phyloP scores from a whole-genome alignment of 2,888 invertebrate species.

The Andricus quercusramuli region DNA sequence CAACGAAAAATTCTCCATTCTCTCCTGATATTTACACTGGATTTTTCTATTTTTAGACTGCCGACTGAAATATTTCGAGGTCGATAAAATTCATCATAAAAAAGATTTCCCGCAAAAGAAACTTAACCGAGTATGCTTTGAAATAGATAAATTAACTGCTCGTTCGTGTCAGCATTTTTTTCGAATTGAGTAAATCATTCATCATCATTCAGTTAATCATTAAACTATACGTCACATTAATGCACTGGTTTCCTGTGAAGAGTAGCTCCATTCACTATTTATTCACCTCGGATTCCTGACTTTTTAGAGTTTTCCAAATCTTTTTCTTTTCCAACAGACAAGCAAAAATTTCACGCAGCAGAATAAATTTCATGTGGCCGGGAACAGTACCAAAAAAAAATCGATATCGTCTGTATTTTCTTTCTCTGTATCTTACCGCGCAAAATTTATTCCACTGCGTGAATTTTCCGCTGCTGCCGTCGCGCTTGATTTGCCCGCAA shows the following conservation, averaged over 20 bases:
- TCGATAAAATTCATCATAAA: not conserved
- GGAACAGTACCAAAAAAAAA: conserved; percentile 21
- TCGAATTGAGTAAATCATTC: not conserved
- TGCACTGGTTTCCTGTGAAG: not conserved
- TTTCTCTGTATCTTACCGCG: not conserved
- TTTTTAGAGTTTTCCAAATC: not conserved
- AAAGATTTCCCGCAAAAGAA: not conserved
- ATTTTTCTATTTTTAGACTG: conserved; percentile 6
- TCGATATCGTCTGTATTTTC: not conserved
- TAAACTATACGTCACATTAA: not conserved
- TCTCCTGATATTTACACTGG: conserved; percentile 14
- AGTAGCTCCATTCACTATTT: not conserved
- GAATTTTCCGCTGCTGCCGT: not conserved
- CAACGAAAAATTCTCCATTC: conserved; percentile 18
- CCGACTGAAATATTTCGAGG: not conserved
- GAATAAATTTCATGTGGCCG: conserved; percentile 29
- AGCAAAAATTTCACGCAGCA: conserved; percentile 7
- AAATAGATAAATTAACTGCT: not conserved
- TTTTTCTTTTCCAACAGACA: conserved; percentile 12
- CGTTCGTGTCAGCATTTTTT: not conserved
- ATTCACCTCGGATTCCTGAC: conserved; percentile 12
- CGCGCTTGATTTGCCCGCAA: conserved; percentile 8
- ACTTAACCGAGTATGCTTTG: not conserved
- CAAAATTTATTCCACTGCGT: conserved; percentile 2
- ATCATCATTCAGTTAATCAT: too few relatives aligned